Base-by-base conservation (phyloP, 2,888 invertebrate genomes). In the Teleiodes luculella region DNA sequence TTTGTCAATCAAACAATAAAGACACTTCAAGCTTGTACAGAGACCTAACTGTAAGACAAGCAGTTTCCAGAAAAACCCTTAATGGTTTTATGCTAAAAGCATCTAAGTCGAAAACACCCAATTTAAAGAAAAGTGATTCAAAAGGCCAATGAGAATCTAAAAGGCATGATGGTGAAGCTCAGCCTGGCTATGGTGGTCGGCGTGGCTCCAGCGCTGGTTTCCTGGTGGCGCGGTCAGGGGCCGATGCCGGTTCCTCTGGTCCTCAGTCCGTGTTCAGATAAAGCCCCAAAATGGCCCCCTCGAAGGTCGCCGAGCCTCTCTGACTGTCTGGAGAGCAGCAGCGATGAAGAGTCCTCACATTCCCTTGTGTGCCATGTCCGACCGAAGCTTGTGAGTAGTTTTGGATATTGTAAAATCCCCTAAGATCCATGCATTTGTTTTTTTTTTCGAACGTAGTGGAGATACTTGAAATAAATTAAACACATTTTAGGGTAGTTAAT, bases 181-280 rank as follows among this genome's bases (percentile, higher is more conserved):
- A 83, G 88, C 24, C 60, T 90, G 57, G 90, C 90, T 58, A 90
- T 90, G 89, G 89, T 90, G 55, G 89, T 90, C 51, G 90, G 90
- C 24, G 90, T 90, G 62, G 88, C 90, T 57, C 90, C 90, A 53
- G 88, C 87, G 54, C 66, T 89, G 62, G 86, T 90, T 63, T 87
- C 89, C 45, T 88, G 88, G 89, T 87, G 87, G 88, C 80, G 87
- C 35, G 86, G 87, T 0, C 78, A 80, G 57, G 76, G 78, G 1
- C 66, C 77, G 72, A 58, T 80, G 63, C 76, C 78, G 24, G 63
- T 74, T 55, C 80, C 78, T 55, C 65, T 82, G 67, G 64, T 72
- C 47, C 53, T 74, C 67, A 75, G 48, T 59, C 73, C 62, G 1
- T 66, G 67, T 46, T 67, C 74, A 20, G 86, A 84, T 60, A 83